Evolutionary conservation across 2,888 invertebrate species (phyloP).

Genomic region (Calliopum simillimum): DNA sequence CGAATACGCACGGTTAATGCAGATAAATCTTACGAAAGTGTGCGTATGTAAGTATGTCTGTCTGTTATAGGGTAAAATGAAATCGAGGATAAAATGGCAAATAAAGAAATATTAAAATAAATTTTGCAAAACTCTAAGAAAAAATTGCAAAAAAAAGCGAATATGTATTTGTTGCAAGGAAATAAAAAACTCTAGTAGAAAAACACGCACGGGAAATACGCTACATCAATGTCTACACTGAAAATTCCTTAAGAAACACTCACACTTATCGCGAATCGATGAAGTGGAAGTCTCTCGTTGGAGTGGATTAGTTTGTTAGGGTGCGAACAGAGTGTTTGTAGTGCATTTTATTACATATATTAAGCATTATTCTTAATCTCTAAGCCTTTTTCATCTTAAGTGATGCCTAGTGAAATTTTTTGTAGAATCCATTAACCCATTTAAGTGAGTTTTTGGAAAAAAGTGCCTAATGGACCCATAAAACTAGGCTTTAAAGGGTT

Average conservation of each 20-base stretch:
- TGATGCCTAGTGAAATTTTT: too few relatives aligned
- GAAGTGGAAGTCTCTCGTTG: conserved; percentile 4
- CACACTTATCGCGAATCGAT: conserved; percentile 11
- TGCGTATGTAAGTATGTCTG: too few relatives aligned
- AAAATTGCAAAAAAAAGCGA: background rate
- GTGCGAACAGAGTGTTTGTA: background rate
- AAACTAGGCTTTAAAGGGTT: too few relatives aligned
- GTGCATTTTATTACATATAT: too few relatives aligned
- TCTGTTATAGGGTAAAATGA: conserved; percentile 8
- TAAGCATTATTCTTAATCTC: too few relatives aligned
- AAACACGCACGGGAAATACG: background rate
- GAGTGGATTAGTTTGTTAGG: background rate
- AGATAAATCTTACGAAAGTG: conserved; percentile 18
- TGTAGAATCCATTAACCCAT: too few relatives aligned
- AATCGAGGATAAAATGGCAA: conserved; percentile 36
- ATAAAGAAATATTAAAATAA: conserved; percentile 40
- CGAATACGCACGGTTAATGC: background rate
- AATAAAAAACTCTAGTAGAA: conserved; percentile 1
- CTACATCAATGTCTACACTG: background rate
- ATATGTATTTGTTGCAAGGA: conserved; percentile 16
- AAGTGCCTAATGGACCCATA: too few relatives aligned
- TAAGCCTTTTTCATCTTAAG: too few relatives aligned
- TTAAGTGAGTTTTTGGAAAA: too few relatives aligned
- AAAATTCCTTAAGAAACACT: background rate
- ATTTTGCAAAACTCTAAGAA: conserved; percentile 17